Percentiles rank a stretch among this genome's conserved stretches.
phyloP scores from a whole-genome alignment of 2,888 invertebrate species.

The Sinodicranocentrus sp. region DNA sequence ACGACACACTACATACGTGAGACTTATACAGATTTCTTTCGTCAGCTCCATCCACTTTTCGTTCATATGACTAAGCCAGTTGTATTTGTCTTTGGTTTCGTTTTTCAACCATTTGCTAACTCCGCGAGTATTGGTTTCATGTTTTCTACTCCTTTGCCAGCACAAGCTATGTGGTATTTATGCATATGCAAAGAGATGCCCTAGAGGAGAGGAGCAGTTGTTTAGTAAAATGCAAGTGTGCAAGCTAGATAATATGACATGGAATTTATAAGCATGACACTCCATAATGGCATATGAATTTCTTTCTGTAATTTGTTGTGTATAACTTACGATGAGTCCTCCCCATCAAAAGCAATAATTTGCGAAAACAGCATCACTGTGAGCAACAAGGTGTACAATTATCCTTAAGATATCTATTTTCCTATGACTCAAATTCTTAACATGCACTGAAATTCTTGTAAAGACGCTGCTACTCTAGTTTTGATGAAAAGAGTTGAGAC shows the following conservation, averaged over 20 bases:
- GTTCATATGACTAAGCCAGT: constrained; percentile 19
- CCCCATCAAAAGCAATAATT: background rate
- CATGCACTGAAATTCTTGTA: no score
- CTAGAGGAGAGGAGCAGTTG: constrained; percentile 17
- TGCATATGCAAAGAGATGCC: constrained; percentile 26
- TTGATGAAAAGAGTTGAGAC: no score
- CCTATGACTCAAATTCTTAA: no score
- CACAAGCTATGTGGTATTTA: background rate
- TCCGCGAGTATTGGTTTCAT: background rate
- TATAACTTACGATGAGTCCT: background rate
- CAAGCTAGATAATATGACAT: background rate
- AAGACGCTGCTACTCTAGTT: no score
- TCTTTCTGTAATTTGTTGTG: background rate
- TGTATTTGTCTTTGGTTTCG: background rate
- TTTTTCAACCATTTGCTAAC: background rate
- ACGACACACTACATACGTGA: no score
- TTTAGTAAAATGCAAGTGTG: background rate
- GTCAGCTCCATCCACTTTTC: background rate
- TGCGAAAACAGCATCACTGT: constrained; percentile 1
- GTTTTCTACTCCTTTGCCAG: constrained; percentile 8
- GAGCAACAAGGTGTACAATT: no score
- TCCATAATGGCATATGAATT: background rate
- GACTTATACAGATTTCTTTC: background rate
- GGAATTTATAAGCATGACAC: constrained; percentile 7
- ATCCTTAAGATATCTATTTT: no score